Evolutionary conservation across 1,140 invertebrate species (phyloP), one percentile per base, ranked within the genome.

Genomic region (Drosophila pseudoananassae): DNA sequence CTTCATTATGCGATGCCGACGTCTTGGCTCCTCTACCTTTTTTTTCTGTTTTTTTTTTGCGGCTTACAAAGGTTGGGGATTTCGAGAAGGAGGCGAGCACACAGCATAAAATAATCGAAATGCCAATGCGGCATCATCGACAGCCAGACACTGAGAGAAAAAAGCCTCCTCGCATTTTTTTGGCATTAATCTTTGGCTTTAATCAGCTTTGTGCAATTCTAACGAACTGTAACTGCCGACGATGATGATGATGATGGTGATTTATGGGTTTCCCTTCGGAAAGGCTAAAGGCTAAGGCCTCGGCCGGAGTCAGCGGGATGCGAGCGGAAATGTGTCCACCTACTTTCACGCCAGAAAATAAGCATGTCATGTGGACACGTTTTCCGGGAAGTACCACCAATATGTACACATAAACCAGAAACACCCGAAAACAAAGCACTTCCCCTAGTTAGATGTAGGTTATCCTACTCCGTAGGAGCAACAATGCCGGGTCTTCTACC

Each of bases 1-100:
- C 90, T 91, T 91, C 89, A 91, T 91, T 91, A 91, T 90, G 83
- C 83, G 83, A 69, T 69, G 52, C 23, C 50, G 58, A 49, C 31
- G 31, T 31, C 61, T 46, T 46, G 43, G 7, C 43, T 17, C 15
- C 43, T 23, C n/a, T 46, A 12, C n/a, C 38, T 25, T 25, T 49
- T 23, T n/a, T 49, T 15, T 36, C 9, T 3, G 0, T 15, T 47
- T 27, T 38, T 40, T 61, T 55, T 60, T 33, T 52, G 40, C 55
- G 31, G 57, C 55, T 71, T 31, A 58, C 25, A 58, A 33, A 47
- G 47, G 46, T 3, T 17, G 43, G 69, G 51, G 38, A 36, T 17
- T 52, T 54, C 14, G 36, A 27, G 31, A 50, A 51, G 45, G 52
- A 49, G 49, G 5, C 25, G 25, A 7, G 25, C 25, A 27, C 25